Evolutionary conservation across 2,797 vertebrate genomes (phyloP), one percentile per base, ranked within the genome.

Genomic region (Capromys pilorides): DNA sequence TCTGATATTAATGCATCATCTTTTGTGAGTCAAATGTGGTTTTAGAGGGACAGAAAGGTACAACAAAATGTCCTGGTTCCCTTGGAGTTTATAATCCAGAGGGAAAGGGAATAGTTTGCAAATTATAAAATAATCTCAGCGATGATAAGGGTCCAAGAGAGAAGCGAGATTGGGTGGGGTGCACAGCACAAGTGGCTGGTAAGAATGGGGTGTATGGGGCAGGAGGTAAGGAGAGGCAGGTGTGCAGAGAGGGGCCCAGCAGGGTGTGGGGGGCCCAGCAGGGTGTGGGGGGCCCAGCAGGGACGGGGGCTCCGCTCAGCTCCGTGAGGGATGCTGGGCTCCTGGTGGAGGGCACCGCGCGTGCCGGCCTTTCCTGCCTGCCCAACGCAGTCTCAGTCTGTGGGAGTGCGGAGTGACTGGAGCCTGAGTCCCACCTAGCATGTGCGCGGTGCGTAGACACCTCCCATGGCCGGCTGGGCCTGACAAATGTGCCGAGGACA

Each of bases 121-220:
- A 75, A 57, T 69, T 88, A 57, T 88, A 85, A 57, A 86, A 67
- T 28, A n/a, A n/a, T n/a, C n/a, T n/a, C n/a, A n/a, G n/a, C n/a
- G n/a, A n/a, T n/a, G n/a, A n/a, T n/a, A 81, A 87, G 5, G 31
- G 4, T 21, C 41, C 1, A 45, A 39, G 12, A 57, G 71, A 39
- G 59, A 85, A 64, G 62, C 45, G 62, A 51, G 26, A 13, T 61
- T 39, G 36, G 51, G 82, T 3, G 13, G 8, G 16, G 14, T 28
- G 9, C 31, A 36, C 59, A 82, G 61, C 64, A 66, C 24, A 33
- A 49, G 12, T 64, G n/a, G 33, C 24, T 36, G 49, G 36, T 88
- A 10, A 62, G 83, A 64, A 1, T 6, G 73, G 39, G 21, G n/a
- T 77, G 54, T 91, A 75, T 36, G 26, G 26, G 33, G 22, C 45